A percentile compares a stretch with the other conserved stretches of the same genome.
These are phyloP conservation scores for Trissolcus basalis DNA, from an alignment of 1,140 invertebrate species.

Conservation along the genomic window DNA sequence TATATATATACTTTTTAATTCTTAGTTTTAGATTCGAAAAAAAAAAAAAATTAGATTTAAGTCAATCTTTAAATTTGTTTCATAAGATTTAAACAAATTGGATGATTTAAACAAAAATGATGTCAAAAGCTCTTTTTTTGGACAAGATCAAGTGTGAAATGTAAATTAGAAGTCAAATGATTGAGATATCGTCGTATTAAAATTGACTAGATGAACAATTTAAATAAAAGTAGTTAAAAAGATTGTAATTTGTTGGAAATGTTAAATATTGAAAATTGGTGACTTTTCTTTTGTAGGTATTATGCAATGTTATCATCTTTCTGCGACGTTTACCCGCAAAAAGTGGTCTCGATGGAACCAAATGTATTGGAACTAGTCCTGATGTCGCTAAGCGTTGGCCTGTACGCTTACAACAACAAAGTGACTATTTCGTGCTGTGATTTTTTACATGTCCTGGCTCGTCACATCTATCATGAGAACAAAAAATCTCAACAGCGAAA, in stretches of 20 bases:
- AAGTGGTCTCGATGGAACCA: conserved; percentile 76
- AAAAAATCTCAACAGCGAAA: conserved; percentile 73
- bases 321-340: conserved; percentile 82
- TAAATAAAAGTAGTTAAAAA: too few species aligned
- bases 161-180: too few species aligned
- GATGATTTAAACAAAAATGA: too few species aligned
- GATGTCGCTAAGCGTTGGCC: conserved; percentile 81
- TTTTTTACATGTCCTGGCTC: conserved; percentile 79
- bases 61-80: conserved; percentile 1
- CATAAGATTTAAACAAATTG: too few species aligned
- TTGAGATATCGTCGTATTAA: too few species aligned
- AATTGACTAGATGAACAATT: too few species aligned
- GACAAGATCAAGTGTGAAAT: too few species aligned
- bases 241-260: too few species aligned
- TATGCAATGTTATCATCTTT: conserved; percentile 81
- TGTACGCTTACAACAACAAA: conserved; percentile 82
- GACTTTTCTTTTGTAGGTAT: conserved; percentile 68
- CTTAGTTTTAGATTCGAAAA: conserved; percentile 1
- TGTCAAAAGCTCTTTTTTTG: too few species aligned
- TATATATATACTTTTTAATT: conserved; percentile 24
- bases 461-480: conserved; percentile 71
- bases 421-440: conserved; percentile 81
- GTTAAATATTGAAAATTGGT: too few species aligned
- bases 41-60: conserved; percentile 3
- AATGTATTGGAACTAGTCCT: conserved; percentile 80